These are phyloP conservation scores for Caenorhabditis macrosperma DNA, from an alignment of 2,888 invertebrate genomes.

Conservation along the genomic window DNA sequence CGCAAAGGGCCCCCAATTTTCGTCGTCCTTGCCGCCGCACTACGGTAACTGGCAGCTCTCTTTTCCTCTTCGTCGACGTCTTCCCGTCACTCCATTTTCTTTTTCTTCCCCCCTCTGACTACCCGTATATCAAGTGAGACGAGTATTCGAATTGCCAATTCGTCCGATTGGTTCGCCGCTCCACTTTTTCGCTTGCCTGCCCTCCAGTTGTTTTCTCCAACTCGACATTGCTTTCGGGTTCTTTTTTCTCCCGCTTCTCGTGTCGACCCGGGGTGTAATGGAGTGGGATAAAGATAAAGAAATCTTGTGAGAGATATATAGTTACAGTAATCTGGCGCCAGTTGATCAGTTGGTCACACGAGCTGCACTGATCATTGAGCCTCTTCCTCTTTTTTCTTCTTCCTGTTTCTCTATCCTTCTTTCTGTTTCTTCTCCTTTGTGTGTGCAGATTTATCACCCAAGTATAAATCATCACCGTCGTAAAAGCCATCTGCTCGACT, in stretches of 20 bases:
- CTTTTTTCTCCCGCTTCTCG: constrained; percentile 3
- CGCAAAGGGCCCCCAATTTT: background rate
- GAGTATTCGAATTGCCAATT: constrained; percentile 17
- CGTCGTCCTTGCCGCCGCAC: background rate
- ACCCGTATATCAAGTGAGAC: background rate
- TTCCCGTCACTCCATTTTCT: background rate
- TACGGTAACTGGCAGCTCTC: background rate
- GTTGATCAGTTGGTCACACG: constrained; percentile 16
- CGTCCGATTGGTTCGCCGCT: background rate
- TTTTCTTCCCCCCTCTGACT: background rate
- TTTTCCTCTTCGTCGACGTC: too few species aligned
- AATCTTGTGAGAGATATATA: constrained; percentile 22
- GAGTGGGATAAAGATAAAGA: background rate
- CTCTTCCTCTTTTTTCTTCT: constrained; percentile 3
- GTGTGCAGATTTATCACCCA: constrained; percentile 9
- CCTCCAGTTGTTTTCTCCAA: constrained; percentile 35
- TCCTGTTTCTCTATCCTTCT: background rate
- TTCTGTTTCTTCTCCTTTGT: background rate
- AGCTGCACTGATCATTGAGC: constrained; percentile 34
- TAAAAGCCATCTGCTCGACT: constrained; percentile 23
- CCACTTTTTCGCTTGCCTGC: constrained; percentile 7
- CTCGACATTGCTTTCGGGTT: constrained; percentile 6
- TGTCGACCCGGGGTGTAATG: constrained; percentile 17
- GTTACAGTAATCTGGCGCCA: constrained; percentile 25
- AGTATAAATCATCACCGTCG: constrained; percentile 30